Evolutionary conservation across 2,113 vertebrate species (phyloP), one percentile per base, ranked within the genome.

Genomic region (Ameiurus melas): DNA sequence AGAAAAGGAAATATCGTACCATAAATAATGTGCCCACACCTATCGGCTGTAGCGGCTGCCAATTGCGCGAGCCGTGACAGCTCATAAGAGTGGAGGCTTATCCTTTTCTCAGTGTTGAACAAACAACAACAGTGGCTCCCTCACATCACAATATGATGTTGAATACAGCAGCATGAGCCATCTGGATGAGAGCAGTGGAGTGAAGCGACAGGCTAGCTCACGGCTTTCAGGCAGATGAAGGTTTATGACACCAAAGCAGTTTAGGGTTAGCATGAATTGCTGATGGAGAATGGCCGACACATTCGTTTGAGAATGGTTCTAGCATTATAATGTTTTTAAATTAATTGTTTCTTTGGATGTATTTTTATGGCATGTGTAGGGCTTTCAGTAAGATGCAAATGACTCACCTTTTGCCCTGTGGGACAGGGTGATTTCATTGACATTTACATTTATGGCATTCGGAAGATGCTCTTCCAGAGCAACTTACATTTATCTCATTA

Each of bases 1-100:
- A 88, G 80, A 87, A 85, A 89, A 84, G 83, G 79, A 87, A 90
- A 89, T 87, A 83, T 66, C 78, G 83, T 83, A 57, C 53, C 87
- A 73, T 68, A 82, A 82, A 84, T 89, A 86, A 87, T 68, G 60
- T 88, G 75, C 89, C 90, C 86, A 30, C 47, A 89, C 83, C 84
- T 88, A 43, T 62, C 71, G 47, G 84, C 88, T 82, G 19, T 87
- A 91, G 88, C 82, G 82, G 82, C 73, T 85, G 66, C 89, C 90
- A 78, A 85, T 90, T 90, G 71, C 81, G 90, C 86, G 90, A 89
- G 91, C 93, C 89, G 89, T 90, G 91, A 91, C 88, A 89, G 86
- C 89, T 90, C 86, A 91, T 91, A 87, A 89, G 88, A 87, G 89
- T 77, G 55, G 73, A 68, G 86, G 88, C 91, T 91, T 91, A 91